These are phyloP conservation scores for Amphibalanus amphitrite DNA, from an alignment of 1,140 invertebrate genomes.

Conservation along the genomic window DNA sequence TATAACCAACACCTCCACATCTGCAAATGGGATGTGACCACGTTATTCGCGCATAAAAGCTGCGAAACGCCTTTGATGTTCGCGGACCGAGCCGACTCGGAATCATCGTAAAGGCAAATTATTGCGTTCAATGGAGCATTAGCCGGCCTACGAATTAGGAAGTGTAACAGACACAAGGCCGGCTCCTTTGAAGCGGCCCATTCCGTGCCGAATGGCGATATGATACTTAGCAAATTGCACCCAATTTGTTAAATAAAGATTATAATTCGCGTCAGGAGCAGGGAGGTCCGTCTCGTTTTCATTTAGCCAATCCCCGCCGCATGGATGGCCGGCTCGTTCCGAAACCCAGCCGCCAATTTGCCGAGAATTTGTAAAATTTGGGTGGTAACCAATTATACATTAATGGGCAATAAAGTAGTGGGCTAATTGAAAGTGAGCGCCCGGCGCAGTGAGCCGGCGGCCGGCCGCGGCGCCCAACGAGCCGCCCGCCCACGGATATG, in stretches of 20 bases:
- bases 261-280: neutral
- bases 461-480: too few species aligned
- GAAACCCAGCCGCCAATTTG: neutral
- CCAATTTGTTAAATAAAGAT: conserved; percentile 1
- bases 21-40: conserved; percentile 9
- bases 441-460: neutral
- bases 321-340: neutral
- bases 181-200: neutral
- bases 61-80: conserved; percentile 4
- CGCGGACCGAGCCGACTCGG: neutral
- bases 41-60: conserved; percentile 8
- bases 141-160: neutral
- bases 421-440: neutral
- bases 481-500: too few species aligned
- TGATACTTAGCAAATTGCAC: neutral
- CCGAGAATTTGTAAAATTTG: neutral
- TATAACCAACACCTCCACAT: neutral
- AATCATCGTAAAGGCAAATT: neutral
- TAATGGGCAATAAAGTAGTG: neutral
- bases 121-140: neutral
- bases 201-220: neutral
- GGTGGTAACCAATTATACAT: neutral
- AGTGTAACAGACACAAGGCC: neutral
- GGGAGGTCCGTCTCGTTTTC: neutral
- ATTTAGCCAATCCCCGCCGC: neutral